Conservation (phyloP, 2,888 invertebrate species). For the Leptinotarsa tumamoca region DNA sequence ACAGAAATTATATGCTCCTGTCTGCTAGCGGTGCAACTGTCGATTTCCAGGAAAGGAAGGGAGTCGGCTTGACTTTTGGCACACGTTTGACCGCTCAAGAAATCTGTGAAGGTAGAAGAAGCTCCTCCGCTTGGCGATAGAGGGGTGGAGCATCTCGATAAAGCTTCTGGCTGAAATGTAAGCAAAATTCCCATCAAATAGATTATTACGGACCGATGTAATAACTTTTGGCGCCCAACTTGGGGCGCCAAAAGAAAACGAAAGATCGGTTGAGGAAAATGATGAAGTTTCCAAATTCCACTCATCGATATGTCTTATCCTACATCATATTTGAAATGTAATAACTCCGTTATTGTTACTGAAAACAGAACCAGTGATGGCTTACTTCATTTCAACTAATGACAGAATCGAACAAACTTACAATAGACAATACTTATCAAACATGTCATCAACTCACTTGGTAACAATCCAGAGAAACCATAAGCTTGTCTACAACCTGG, state of each 20-base stretch:
- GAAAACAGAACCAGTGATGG: too few species aligned
- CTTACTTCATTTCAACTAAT: too few species aligned
- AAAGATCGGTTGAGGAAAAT: too few species aligned
- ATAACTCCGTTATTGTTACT: too few species aligned
- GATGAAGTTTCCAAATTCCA: too few species aligned
- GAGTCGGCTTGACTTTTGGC: constrained; percentile 68
- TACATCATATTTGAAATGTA: too few species aligned
- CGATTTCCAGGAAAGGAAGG: constrained; percentile 84
- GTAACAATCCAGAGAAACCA: constrained; percentile 85
- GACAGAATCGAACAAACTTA: too few species aligned
- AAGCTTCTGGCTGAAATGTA: constrained; percentile 77
- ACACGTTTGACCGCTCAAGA: constrained; percentile 67
- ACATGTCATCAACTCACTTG: constrained; percentile 68
- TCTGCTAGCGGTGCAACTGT: constrained; percentile 88
- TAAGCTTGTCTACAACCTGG: constrained; percentile 81
- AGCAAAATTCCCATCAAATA: not conserved
- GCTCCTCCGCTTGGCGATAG: constrained; percentile 78
- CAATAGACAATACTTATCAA: not conserved
- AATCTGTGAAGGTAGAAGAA: constrained; percentile 65
- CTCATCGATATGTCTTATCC: too few species aligned
- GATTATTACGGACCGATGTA: too few species aligned
- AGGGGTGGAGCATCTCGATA: constrained; percentile 87
- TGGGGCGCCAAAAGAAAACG: not conserved
- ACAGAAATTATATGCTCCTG: constrained; percentile 91
- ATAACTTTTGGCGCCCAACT: constrained; percentile 1